Evolutionary conservation across 2,888 invertebrate species (phyloP).

Genomic region (Drosophila rubida): DNA sequence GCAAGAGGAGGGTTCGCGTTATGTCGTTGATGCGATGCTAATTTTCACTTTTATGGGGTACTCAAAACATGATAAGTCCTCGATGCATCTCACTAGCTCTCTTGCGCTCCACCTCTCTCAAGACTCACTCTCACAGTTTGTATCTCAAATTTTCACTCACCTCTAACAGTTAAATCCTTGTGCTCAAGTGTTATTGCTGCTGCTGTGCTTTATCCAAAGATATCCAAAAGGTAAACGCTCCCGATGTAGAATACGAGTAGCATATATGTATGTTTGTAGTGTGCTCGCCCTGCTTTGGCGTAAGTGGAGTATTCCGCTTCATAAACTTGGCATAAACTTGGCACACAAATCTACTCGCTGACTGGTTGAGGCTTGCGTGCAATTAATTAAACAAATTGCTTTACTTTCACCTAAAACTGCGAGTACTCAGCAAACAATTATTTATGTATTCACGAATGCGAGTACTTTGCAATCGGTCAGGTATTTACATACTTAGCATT

Average conservation of each 20-base stretch:
- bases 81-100: not conserved
- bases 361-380: conserved; percentile 60
- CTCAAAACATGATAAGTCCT: not conserved
- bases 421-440: conserved; percentile 41
- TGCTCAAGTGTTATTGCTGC: not conserved
- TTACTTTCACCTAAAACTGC: conserved; percentile 75
- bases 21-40: not conserved
- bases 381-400: conserved; percentile 74
- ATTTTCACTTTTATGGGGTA: not conserved
- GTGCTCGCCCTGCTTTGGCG: conserved; percentile 5
- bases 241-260: not conserved
- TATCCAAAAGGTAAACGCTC: conserved; percentile 19
- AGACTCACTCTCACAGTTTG: not conserved
- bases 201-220: conserved; percentile 10
- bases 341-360: conserved; percentile 53
- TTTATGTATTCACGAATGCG: conserved; percentile 37
- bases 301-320: conserved; percentile 7
- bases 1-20: no score
- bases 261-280: not conserved
- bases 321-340: conserved; percentile 46
- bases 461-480: conserved; percentile 41
- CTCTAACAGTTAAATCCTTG: conserved; percentile 40
- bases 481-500: conserved; percentile 51
- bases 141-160: conserved; percentile 21
- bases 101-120: not conserved